Evolutionary conservation across 2,113 vertebrate genomes (phyloP).

Genomic region (Scophthalmus maximus): DNA sequence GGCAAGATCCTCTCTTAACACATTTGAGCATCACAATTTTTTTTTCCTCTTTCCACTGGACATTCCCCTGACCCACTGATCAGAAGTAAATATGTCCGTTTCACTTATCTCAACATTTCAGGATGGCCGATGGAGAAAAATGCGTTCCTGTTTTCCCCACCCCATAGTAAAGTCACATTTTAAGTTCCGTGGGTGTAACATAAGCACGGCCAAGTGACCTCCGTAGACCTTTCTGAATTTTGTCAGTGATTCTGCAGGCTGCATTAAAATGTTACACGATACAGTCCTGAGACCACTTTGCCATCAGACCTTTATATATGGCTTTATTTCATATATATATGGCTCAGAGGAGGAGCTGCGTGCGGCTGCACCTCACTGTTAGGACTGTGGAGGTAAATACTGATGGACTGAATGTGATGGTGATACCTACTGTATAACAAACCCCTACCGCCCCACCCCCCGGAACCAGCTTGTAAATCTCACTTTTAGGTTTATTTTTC

Average conservation of each 20-base stretch:
- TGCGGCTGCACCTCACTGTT: neutral
- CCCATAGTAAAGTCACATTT: neutral
- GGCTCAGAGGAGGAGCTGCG: too few relatives aligned
- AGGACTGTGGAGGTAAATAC: neutral
- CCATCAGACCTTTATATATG: too few relatives aligned
- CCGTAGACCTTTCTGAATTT: constrained; percentile 21
- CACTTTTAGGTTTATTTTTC: constrained; percentile 7
- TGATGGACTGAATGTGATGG: neutral
- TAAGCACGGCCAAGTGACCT: constrained; percentile 5
- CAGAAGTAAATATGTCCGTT: constrained; percentile 52
- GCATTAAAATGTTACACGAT: neutral
- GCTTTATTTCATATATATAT: too few relatives aligned
- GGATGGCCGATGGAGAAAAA: constrained; percentile 13
- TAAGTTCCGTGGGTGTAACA: neutral
- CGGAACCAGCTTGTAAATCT: too few relatives aligned
- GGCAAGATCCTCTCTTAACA: constrained; percentile 45
- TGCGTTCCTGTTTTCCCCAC: neutral
- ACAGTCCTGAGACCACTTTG: neutral
- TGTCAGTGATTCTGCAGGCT: neutral
- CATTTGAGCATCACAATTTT: constrained; percentile 47
- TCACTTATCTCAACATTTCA: constrained; percentile 35
- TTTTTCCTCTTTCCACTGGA: constrained; percentile 31
- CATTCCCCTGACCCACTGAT: constrained; percentile 35
- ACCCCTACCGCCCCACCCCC: too few relatives aligned
- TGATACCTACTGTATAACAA: neutral